Evolutionary conservation across 2,888 invertebrate species (phyloP).

Genomic region (Coecobrya sp.): DNA sequence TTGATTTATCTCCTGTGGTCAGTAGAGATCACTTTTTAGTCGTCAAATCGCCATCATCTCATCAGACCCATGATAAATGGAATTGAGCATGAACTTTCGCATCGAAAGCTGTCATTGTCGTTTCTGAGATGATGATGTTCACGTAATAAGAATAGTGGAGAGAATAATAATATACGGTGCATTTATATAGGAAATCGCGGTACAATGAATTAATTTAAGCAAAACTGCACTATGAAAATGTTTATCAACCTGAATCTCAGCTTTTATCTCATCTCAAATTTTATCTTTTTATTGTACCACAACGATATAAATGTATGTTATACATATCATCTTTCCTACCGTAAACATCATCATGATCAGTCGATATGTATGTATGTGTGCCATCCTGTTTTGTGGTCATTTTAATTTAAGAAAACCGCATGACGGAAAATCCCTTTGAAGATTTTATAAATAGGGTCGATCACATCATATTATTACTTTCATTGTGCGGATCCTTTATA

Average conservation of each 20-base stretch:
- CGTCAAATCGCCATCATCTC: slow-evolving; percentile 78
- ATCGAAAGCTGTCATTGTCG: slow-evolving; percentile 77
- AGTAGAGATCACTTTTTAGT: slow-evolving; percentile 71
- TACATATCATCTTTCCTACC: not conserved
- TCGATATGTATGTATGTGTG: slow-evolving; percentile 16
- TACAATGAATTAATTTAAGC: not conserved
- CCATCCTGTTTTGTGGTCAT: slow-evolving; percentile 43
- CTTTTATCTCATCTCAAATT: not conserved
- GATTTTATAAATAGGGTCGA: slow-evolving; percentile 56
- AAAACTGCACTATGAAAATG: not conserved
- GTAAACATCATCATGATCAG: not conserved
- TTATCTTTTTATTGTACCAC: not conserved
- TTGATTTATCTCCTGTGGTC: slow-evolving; percentile 75
- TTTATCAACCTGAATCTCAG: not conserved
- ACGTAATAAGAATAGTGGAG: not conserved
- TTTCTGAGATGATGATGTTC: slow-evolving; percentile 65
- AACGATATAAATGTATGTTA: not conserved
- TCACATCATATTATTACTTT: not conserved
- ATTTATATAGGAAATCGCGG: not conserved
- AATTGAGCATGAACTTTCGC: slow-evolving; percentile 75
- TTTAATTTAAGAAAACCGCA: slow-evolving; percentile 71
- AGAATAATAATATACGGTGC: not conserved
- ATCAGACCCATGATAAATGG: slow-evolving; percentile 76
- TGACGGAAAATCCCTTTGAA: not conserved
- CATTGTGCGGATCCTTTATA: not conserved